Base-by-base conservation (phyloP, 2,888 invertebrate species). In the Eurytoma adleriae region DNA sequence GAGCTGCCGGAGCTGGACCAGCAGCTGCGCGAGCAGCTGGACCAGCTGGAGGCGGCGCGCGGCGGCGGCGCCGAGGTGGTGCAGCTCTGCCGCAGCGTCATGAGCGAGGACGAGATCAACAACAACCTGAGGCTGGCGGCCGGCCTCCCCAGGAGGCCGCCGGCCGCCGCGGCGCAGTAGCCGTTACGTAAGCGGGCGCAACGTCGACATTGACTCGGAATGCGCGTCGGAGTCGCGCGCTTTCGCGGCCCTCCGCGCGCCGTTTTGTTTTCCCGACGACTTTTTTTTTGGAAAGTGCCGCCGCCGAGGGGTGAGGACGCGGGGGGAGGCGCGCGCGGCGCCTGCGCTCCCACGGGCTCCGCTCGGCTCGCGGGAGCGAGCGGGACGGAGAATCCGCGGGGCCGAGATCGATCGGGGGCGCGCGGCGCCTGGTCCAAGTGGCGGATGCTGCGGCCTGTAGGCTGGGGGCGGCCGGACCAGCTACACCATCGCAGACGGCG, bases 91-190 rank as follows among this genome's bases (percentile, higher is more conserved):
- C 59, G 69, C 0, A 66, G 72, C 67, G 54, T 59, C 4, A 54
- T 80, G n/a, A 54, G 52, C 73, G 76, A 73, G 57, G 77, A 82
- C 74, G 73, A 67, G 30, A n/a, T 73, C 40, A 77, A 77, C 77
- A 74, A 77, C 73, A 79, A 77, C 73, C 7, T 61, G 27, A 62
- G 16, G 68, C n/a, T 54, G 59, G 57, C 40, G 24, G 70, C 40
- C 40, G 70, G 73, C 40, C n/a, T 70, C 14, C 64, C 40, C 10
- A 69, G 69, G 24, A 61, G 62, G 59, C 20, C 16, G 57, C 59
- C 68, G 27, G 2, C 30, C 67, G 68, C 64, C 54, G 56, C 68
- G 52, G 75, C 76, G 68, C 74, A 66, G 24, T 66, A 66, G 24
- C 54, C 40, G 20, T 18, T 7, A 48, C 64, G 24, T 30, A 57